These are phyloP conservation scores for Polyommatus iphigenia DNA, from an alignment of 2,888 invertebrate genomes.

Conservation along the genomic window DNA sequence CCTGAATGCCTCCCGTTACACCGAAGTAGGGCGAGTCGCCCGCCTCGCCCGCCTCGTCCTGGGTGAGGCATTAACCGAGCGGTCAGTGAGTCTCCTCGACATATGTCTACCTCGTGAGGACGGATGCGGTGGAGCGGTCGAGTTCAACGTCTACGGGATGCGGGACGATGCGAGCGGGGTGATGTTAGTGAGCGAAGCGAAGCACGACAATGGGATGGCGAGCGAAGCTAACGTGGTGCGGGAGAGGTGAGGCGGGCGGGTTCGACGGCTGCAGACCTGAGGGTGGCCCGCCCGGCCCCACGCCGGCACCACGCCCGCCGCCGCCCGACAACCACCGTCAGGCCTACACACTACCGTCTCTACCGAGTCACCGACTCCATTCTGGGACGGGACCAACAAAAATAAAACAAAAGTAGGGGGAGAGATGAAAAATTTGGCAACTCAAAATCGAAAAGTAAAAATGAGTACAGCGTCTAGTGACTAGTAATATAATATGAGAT, in stretches of 20 bases:
- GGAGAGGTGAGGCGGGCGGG: slow-evolving; percentile 57
- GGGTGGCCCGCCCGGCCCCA: slow-evolving; percentile 49
- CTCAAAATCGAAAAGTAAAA: slow-evolving; percentile 64
- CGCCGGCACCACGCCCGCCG: slow-evolving; percentile 50
- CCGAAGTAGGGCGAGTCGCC: slow-evolving; percentile 79
- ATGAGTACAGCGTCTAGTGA: slow-evolving; percentile 79
- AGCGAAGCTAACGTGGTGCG: slow-evolving; percentile 66
- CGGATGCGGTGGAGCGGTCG: slow-evolving; percentile 64
- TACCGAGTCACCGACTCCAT: slow-evolving; percentile 77
- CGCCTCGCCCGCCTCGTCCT: slow-evolving; percentile 78
- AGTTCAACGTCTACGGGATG: slow-evolving; percentile 47
- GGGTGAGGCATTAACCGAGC: slow-evolving; percentile 77
- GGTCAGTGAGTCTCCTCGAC: slow-evolving; percentile 74
- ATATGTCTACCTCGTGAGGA: slow-evolving; percentile 71
- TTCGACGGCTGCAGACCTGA: slow-evolving; percentile 71
- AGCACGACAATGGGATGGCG: slow-evolving; percentile 56
- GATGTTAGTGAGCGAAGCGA: slow-evolving; percentile 62
- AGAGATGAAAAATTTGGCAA: slow-evolving; percentile 69
- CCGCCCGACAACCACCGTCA: slow-evolving; percentile 69
- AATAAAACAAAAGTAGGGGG: slow-evolving; percentile 50
- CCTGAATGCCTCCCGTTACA: slow-evolving; percentile 80
- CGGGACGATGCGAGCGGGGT: slow-evolving; percentile 56
- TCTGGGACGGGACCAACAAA: slow-evolving; percentile 70
- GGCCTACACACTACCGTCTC: slow-evolving; percentile 77
- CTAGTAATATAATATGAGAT: slow-evolving; percentile 78